Base-by-base conservation (phyloP, 1,140 invertebrate genomes). In the Bombyx mandarina region DNA sequence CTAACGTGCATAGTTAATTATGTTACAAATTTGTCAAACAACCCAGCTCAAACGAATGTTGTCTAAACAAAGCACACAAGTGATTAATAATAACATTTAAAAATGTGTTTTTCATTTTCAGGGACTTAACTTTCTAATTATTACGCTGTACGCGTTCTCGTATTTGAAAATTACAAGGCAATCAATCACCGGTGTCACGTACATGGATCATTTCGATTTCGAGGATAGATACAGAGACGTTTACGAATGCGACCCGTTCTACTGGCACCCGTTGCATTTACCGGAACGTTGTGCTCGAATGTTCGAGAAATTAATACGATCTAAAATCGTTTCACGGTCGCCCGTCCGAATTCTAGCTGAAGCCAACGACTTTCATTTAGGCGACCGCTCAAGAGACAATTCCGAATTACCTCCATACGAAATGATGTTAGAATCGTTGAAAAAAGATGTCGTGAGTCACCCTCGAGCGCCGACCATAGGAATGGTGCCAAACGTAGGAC, bases 231-330 rank as follows among this genome's bases (percentile, higher is more conserved):
- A 80, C 58, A 69, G 71, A 45, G 60, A 80, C 56, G 56, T 75
- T 9, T 66, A 79, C 51, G 76, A 85, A 64, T 86, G 82, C 53
- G 72, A 86, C 49, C 82, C 82, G 9, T 66, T 78, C 43, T 69
- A 79, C 55, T 86, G 76, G 76, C 71, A 83, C 57, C 82, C 82
- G 1, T 60, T 86, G 26, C 82, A 86, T 63, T 62, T 83, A 47
- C 82, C 82, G 1, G 65, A 73, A 22, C 53, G 76, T 56, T 86
- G 82, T 54, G 57, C 60, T 10, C 63, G 77, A 54, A 73, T 75
- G 56, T 86, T 70, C 56, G 73, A 71, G 55, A 63, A 69, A 49
- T 54, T 77, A 51, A 74, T 82, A 50, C 62, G 74, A 6, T 61
- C 64, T 0, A 65, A 60, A 58, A 35, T 79, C 48, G 60, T 47